These are phyloP conservation scores for Oryzias curvinotus DNA, from an alignment of 2,113 vertebrate genomes.

Conservation along the genomic window DNA sequence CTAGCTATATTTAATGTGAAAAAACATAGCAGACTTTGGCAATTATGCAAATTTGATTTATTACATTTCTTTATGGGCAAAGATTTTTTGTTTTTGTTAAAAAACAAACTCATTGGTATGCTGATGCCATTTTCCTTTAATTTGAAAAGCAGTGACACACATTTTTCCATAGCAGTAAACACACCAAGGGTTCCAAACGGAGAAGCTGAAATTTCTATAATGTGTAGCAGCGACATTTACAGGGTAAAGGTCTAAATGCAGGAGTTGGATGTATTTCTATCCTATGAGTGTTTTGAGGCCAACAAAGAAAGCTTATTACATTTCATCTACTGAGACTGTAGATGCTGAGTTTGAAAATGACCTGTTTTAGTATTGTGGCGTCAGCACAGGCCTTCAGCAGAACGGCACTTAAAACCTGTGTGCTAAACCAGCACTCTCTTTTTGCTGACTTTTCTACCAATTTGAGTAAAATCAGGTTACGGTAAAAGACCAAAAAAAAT, in stretches of 20 bases:
- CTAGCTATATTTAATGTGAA: constrained; percentile 3
- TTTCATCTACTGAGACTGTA: constrained; percentile 54
- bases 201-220: constrained; percentile 60
- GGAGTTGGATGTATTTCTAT: constrained; percentile 59
- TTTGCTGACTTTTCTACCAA: constrained; percentile 1
- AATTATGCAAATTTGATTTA: too few relatives aligned
- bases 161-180: constrained; percentile 60
- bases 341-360: constrained; percentile 55
- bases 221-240: constrained; percentile 66
- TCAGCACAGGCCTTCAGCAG: constrained; percentile 24
- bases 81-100: too few relatives aligned
- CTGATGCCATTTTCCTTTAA: constrained; percentile 1
- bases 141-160: constrained; percentile 16
- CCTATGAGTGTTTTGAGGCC: constrained; percentile 59
- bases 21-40: not conserved
- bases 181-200: constrained; percentile 59
- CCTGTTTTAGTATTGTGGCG: constrained; percentile 42
- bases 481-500: not conserved
- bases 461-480: not conserved
- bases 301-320: constrained; percentile 57
- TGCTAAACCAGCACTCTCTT: constrained; percentile 12
- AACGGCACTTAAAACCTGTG: constrained; percentile 38
- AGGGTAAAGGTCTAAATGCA: constrained; percentile 47
- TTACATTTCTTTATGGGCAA: too few relatives aligned
- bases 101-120: constrained; percentile 12